phyloP scores from a whole-genome alignment of 2,113 vertebrate genomes.

The Rhadina sibilatrix region DNA sequence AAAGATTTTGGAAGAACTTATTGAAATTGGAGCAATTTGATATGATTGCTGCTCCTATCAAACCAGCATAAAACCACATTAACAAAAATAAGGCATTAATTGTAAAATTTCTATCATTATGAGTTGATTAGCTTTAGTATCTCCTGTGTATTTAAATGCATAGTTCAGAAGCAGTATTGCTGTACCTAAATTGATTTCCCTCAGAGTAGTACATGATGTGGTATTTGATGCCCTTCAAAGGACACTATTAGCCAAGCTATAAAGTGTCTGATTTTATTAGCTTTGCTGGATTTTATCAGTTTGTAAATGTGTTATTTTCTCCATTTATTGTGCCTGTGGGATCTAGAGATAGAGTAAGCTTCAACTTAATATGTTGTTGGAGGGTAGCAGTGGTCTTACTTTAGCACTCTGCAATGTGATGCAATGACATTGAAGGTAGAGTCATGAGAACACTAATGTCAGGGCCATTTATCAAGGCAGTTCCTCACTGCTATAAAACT shows the following conservation, averaged over 20 bases:
- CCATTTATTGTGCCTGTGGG: constrained; percentile 81
- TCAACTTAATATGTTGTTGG: constrained; percentile 78
- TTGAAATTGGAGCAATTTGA: background rate
- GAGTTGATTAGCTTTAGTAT: constrained; percentile 52
- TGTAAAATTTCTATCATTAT: constrained; percentile 14
- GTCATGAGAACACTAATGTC: constrained; percentile 75
- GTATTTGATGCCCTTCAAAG: constrained; percentile 85
- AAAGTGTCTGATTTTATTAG: constrained; percentile 84
- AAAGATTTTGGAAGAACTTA: background rate
- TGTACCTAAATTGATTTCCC: constrained; percentile 76
- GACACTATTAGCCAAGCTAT: constrained; percentile 80
- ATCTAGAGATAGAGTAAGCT: constrained; percentile 74
- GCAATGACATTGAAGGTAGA: constrained; percentile 77
- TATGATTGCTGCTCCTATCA: background rate
- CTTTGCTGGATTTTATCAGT: constrained; percentile 80
- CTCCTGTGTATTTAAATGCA: constrained; percentile 60
- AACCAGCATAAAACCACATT: background rate
- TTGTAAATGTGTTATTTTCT: constrained; percentile 84
- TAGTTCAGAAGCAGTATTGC: constrained; percentile 50
- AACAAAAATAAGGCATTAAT: constrained; percentile 28
- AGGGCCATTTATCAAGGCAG: constrained; percentile 76
- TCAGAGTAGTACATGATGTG: constrained; percentile 75
- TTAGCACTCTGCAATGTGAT: constrained; percentile 67
- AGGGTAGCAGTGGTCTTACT: constrained; percentile 67
- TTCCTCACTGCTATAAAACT: constrained; percentile 72